Evolutionary conservation across 2,113 vertebrate genomes (phyloP), one percentile per base, ranked within the genome.

Genomic region (Cynocephalus volans): DNA sequence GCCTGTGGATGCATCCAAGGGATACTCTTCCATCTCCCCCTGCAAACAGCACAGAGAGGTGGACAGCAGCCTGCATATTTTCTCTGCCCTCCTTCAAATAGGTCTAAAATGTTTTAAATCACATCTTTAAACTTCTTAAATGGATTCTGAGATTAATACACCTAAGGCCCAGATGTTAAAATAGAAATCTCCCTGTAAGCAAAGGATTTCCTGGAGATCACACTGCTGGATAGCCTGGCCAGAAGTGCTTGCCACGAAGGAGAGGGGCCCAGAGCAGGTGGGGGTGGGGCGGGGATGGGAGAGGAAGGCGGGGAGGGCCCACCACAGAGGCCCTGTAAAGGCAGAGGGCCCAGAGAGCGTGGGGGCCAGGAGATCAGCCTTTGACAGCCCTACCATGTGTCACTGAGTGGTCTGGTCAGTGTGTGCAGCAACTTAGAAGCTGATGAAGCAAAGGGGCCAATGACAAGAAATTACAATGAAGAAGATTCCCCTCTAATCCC

Each of bases 201-300:
- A 31, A 77, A 82, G 33, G 11, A 36, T 67, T 64, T 45, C 94
- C 60, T 77, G 60, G 19, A 23, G 31, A 24, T 50, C 36, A 12
- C 10, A 15, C 73, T 41, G 28, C 23, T 0, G 0, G 48, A 80
- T 14, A 36, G 5, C 10, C 45, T 41, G 24, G 11, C 3, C 7
- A 0, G 85, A 2, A 31, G 11, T 3, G 6, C 65, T 45, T 24
- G 19, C 13, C 31, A 15, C 3, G 13, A 31, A 28, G 2, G 15
- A 21, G 0, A 1, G 2, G 31, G 45, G 5, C 45, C 6, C 50
- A 28, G 11, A 52, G 56, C 24, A 18, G 18, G 54, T 3, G 2
- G 8, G 23, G 4, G 41, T 41, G 41, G n/a, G 14, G 18, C 1
- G 1, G 7, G 36, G 23, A 1, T 41, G 41, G n/a, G 0, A 0